Base-by-base conservation (phyloP, 1,140 invertebrate genomes). In the Calosoma granatense region DNA sequence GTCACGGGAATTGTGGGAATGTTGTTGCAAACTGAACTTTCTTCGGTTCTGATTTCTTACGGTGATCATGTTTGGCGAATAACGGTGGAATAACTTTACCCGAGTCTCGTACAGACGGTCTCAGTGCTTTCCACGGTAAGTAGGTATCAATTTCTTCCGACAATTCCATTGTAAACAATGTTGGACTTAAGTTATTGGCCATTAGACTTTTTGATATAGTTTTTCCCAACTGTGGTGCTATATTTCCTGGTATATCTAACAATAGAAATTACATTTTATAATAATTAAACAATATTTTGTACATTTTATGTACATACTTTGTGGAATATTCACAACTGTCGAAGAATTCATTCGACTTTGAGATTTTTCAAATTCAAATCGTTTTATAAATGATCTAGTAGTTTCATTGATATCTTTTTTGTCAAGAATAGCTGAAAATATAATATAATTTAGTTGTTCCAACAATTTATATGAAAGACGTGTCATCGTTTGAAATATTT, bases 331-430 rank as follows among this genome's bases (percentile, higher is more conserved):
- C 15, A 66, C 41, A 36, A 26, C 59, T 36, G 26, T 59, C 30
- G 26, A 9, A n/a, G 26, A 36, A n/a, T n/a, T 36, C 26, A 36
- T 36, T 36, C 26, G 26, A 36, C n/a, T 36, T 36, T 9, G n/a
- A 9, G 26, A 36, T 57, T 64, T 68, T 56, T 74, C 70, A 11
- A 64, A 63, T 62, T 79, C 74, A 55, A 81, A 78, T 57, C 67
- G 70, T 64, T 75, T 75, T 43, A 81, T 66, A 60, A 80, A 81
- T 21, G 57, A 63, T 59, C 77, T 66, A 2, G 70, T 76, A 11
- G 62, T 62, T n/a, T 77, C 72, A 4, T 65, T 69, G 12, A 81
- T 68, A 9, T 56, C 41, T 64, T 79, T 79, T 17, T 72, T 73
- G 63, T 81, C 77, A 11, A 80, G 56, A 56, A 58, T 64, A 57